A percentile compares a stretch with the other conserved stretches of the same genome.
phyloP scores from a whole-genome alignment of 2,888 invertebrate genomes.

The Agrotis ipsilon region DNA sequence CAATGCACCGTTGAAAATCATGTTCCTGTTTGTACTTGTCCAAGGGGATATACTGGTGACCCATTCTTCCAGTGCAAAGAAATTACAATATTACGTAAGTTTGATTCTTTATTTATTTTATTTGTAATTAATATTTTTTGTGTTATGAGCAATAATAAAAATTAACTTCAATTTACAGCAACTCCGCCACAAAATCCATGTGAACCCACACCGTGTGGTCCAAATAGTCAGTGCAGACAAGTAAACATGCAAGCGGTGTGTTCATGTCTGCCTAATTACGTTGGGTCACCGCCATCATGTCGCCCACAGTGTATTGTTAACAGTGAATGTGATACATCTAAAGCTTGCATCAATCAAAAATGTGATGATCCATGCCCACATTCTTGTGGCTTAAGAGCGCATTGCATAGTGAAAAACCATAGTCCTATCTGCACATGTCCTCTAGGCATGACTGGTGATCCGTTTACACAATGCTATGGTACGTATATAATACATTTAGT shows the following conservation, averaged over 20 bases:
- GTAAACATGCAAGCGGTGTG: conserved; percentile 96
- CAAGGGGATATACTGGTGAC: conserved; percentile 94
- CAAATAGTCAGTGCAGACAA: conserved; percentile 96
- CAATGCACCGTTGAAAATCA: conserved; percentile 95
- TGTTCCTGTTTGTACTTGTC: conserved; percentile 95
- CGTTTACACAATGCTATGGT: conserved; percentile 95
- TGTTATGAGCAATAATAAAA: neutral
- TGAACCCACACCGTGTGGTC: conserved; percentile 96
- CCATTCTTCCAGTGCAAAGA: conserved; percentile 95
- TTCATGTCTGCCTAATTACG: conserved; percentile 95
- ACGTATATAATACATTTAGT: conserved; percentile 80
- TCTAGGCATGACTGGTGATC: conserved; percentile 96
- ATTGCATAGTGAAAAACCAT: conserved; percentile 96
- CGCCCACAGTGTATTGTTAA: conserved; percentile 97
- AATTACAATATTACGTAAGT: conserved; percentile 85
- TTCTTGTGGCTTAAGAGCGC: conserved; percentile 96
- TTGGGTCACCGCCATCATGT: conserved; percentile 95
- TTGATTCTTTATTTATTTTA: neutral
- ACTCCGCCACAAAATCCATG: conserved; percentile 93
- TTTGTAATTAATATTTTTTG: neutral
- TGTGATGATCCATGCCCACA: conserved; percentile 97
- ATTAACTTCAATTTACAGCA: conserved; percentile 74
- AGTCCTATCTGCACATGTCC: conserved; percentile 97
- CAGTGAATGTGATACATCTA: conserved; percentile 95
- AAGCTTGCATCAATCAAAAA: conserved; percentile 96